Base-by-base conservation (phyloP, 2,888 invertebrate species). In the Glaucopsyche alexis region DNA sequence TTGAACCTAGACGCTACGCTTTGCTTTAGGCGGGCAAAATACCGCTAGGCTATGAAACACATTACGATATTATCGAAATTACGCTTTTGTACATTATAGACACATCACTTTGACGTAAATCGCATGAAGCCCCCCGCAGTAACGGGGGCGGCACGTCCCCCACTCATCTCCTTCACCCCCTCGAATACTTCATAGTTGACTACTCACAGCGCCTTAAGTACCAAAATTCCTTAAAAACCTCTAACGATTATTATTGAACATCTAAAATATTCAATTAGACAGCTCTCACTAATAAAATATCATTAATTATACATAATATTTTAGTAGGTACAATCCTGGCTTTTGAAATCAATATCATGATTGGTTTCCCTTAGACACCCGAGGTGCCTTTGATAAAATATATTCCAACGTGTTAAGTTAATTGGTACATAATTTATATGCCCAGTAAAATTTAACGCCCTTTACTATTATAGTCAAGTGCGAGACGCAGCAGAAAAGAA, bases 371-470 rank as follows among this genome's bases (percentile, higher is more conserved):
- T 47, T 29, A 7, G 29, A 69, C 45, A 49, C 47, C 47, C 29
- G 67, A 67, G 67, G 45, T 29, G 45, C 69, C 29, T 69, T 67
- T 19, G 83, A 85, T 85, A 79, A 75, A 77, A 81, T 87, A 87
- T 87, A 60, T 60, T 60, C 60, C 87, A 89, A 85, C 83, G 84
- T 80, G 86, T 85, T 87, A 79, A 81, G 81, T 83, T 88, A 87
- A 90, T 86, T 85, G 87, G 83, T 82, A 83, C 80, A 83, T 90
- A 90, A 91, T 90, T 90, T 90, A 90, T 89, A 85, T 82, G 83
- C 82, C 82, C 79, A 84, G 86, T 85, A 52, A 67, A 69, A 86
- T 83, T 83, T 81, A 84, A 89, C 88, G 88, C 88, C 87, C 84
- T 82, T 81, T 79, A 79, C 83, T 80, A 87, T 87, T 13, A 60